Evolutionary conservation across 1,140 invertebrate species (phyloP), one percentile per base, ranked within the genome.

Genomic region (Dufourea novaeangliae): DNA sequence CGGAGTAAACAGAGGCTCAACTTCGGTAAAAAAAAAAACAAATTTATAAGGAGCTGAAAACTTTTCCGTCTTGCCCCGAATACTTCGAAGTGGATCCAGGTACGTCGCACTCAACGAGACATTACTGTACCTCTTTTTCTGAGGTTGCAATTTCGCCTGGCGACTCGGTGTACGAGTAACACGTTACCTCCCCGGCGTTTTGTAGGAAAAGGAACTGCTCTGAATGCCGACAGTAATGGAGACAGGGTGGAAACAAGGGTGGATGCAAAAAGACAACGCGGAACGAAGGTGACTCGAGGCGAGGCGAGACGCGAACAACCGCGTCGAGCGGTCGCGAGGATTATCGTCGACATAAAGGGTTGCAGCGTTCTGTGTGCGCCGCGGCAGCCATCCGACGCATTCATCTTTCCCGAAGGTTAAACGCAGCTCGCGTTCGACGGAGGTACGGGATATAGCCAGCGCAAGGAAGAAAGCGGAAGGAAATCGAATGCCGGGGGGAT

Each of bases 391-490:
- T 83, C 50, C 67, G 62, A 46, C 57, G 52, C 67, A 69, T 78
- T 81, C 69, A 69, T 66, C 52, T 44, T 56, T 64, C 27, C 39
- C 59, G 54, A 79, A 79, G 70, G 63, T 77, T 83, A 71, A 71
- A 54, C 41, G 57, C 17, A n/a, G 71, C 37, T 14, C 37, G 25
- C 46, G 34, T 37, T 20, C 39, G 32, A 39, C 7, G 17, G 39
- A 29, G 29, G 29, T 39, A 27, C 22, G 2, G 52, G 52, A 32
- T 10, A 52, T n/a, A 10, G 34, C 14, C 0, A 37, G 22, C 8
- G 32, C 66, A 74, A 1, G 8, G 14, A 32, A 22, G 39, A 25
- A 27, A 59, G 27, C 27, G 17, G 10, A 52, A 72, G 27, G 25
- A 34, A 61, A 72, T 46, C 27, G 52, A 77, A 29, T n/a, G 12